Evolutionary conservation across 2,888 invertebrate genomes (phyloP).

Genomic region (Trichogramma dendrolimi): DNA sequence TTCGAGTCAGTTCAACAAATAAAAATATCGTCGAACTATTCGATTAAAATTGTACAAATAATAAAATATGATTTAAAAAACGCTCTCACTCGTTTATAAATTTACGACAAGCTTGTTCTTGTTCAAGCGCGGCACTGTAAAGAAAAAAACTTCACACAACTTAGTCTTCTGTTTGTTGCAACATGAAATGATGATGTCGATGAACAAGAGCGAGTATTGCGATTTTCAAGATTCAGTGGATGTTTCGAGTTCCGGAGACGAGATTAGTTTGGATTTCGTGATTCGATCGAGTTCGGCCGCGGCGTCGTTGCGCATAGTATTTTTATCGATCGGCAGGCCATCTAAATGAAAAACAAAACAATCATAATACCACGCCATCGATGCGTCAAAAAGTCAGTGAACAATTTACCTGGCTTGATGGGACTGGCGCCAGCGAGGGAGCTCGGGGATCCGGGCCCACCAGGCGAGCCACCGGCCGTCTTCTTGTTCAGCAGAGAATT

Average conservation of each 20-base stretch:
- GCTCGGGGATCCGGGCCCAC: slow-evolving; percentile 51
- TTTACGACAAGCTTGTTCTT: slow-evolving; percentile 23
- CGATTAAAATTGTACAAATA: slow-evolving; percentile 13
- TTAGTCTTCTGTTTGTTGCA: slow-evolving; percentile 4
- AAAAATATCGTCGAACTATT: slow-evolving; percentile 14
- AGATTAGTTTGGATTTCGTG: slow-evolving; percentile 65
- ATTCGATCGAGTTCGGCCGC: slow-evolving; percentile 89
- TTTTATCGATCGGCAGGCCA: slow-evolving; percentile 59
- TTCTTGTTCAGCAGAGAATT: slow-evolving; percentile 95
- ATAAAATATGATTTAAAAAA: too few relatives aligned
- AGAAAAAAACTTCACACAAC: too few relatives aligned
- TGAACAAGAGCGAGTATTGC: neutral
- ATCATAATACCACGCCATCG: neutral
- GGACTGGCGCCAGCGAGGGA: slow-evolving; percentile 42
- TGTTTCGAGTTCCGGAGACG: slow-evolving; percentile 47
- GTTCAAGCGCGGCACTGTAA: too few relatives aligned
- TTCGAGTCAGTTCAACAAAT: neutral
- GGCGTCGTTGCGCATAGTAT: slow-evolving; percentile 79
- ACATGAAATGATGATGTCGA: slow-evolving; percentile 7
- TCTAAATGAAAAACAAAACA: slow-evolving; percentile 20
- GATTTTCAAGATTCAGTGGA: slow-evolving; percentile 42
- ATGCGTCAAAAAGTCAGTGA: neutral
- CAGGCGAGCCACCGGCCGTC: slow-evolving; percentile 62
- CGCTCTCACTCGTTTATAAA: slow-evolving; percentile 2
- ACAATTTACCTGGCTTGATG: slow-evolving; percentile 32